Base-by-base conservation (phyloP, 2,797 vertebrate genomes). In the Philypnodon macrostomus region DNA sequence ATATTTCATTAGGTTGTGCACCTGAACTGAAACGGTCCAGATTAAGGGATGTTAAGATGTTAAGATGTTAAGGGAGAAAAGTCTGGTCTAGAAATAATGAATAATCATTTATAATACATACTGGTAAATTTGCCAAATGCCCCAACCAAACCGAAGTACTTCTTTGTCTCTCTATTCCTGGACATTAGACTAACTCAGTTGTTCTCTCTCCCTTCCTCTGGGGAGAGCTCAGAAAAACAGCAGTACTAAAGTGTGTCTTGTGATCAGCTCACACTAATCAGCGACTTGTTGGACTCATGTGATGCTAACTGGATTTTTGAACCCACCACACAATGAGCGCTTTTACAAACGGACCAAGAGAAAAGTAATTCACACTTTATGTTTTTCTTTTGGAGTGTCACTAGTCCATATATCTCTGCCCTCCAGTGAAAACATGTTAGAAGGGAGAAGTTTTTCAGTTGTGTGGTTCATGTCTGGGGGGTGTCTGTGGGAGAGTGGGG, bases 271-370 rank as follows among this genome's bases (percentile, higher is more conserved):
- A 70, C 73, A 85, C 83, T 85, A 90, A 90, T 89, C 77, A 86
- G 81, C 59, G 81, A 86, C 89, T 89, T 88, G 86, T 87, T 72
- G 82, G 67, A 67, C 85, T 89, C 91, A n/a, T n/a, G 90, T 92
- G 91, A 92, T 76, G 47, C 79, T 89, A 90, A 90, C 73, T 88
- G 83, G 85, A 89, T 90, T 89, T 90, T 79, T 70, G 76, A 74
- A 80, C 75, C 60, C 66, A 24, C 46, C 60, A 73, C 53, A 91
- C 89, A 91, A 91, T 83, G 76, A 68, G 73, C 18, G 83, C 84
- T 81, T 92, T 90, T 81, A 73, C 69, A 55, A 58, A n/a, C n/a
- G n/a, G n/a, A n/a, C n/a, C n/a, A 47, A 67, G 24, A 70, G 63
- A 73, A 81, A 75, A 75, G 71, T 75, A 69, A 65, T 74, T 75